Base-by-base conservation (phyloP, 1,140 invertebrate genomes). In the Trypoxylus dichotomus region DNA sequence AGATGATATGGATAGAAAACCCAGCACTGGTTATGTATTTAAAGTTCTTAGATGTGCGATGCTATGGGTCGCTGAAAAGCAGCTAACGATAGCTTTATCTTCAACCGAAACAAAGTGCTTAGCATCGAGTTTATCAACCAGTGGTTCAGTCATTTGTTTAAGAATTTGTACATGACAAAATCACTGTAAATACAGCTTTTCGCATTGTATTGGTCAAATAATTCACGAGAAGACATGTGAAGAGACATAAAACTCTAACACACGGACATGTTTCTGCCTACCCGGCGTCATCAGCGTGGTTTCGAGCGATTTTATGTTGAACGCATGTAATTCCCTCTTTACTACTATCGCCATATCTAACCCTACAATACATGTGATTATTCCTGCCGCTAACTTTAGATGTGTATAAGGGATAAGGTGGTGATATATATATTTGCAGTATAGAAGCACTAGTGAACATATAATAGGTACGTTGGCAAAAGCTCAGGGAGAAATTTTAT, bases 11-110 rank as follows among this genome's bases (percentile, higher is more conserved):
- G 84, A 87, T 42, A 81, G 85, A 68, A 86, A 84, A 79, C 88
- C 85, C 27, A 87, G 84, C 29, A 84, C 83, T 19, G 86, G 86
- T 6, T 86, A 81, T 76, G 74, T 83, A 29, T 85, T 87, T 79
- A 80, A 81, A 79, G 27, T 82, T 13, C 63, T 78, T 77, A 75
- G 78, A 24, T 47, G 47, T 77, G 75, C 78, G 10, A 73, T 82
- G 25, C 58, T 19, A 74, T 82, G 81, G 81, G 72, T 15, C 5
- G 63, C 76, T 24, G 11, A 60, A 19, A 83, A 84, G 58, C 81
- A 79, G 41, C 78, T 43, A 0, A 78, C 29, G 24, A 81, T 86
- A 21, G 83, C 85, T 3, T 79, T 86, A 1, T 85, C 84, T 6
- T 82, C 85, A 11, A 80, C 83, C 11, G 82, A 86, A 58, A 83